Evolutionary conservation across 2,888 invertebrate species (phyloP).

Genomic region (Xestia sexstrigata): DNA sequence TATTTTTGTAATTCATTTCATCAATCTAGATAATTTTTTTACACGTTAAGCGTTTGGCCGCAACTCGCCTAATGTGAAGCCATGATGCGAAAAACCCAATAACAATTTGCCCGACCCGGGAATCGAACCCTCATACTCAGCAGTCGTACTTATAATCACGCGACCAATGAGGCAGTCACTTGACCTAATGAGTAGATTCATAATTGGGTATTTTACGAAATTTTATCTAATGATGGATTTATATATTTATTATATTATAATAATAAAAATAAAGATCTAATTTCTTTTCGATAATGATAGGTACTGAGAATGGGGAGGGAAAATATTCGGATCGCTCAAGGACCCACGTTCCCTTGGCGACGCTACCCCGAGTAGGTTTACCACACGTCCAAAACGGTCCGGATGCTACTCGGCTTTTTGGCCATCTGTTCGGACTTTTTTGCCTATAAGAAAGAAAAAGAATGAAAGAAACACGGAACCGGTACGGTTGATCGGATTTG

Average conservation of each 20-base stretch:
- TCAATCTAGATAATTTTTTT: no score
- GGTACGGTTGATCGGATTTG: background rate
- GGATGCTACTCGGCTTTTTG: background rate
- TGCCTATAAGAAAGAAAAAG: no score
- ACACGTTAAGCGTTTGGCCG: no score
- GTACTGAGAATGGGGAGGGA: background rate
- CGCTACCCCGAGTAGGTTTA: background rate
- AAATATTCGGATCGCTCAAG: conserved; percentile 20
- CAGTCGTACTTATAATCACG: no score
- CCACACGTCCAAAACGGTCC: background rate
- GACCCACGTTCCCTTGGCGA: conserved; percentile 17
- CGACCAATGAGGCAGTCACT: no score
- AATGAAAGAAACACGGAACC: no score
- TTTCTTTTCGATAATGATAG: conserved; percentile 18
- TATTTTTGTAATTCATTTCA: no score
- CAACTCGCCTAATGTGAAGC: no score
- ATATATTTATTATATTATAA: background rate
- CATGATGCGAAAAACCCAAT: no score
- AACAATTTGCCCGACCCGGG: no score
- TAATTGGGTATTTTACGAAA: background rate
- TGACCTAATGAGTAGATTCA: background rate
- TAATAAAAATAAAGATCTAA: conserved; percentile 7
- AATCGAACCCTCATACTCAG: no score
- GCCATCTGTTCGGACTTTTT: background rate
- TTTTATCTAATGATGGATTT: background rate